phyloP scores from a whole-genome alignment of 1,140 invertebrate genomes.

The Adelges cooleyi region DNA sequence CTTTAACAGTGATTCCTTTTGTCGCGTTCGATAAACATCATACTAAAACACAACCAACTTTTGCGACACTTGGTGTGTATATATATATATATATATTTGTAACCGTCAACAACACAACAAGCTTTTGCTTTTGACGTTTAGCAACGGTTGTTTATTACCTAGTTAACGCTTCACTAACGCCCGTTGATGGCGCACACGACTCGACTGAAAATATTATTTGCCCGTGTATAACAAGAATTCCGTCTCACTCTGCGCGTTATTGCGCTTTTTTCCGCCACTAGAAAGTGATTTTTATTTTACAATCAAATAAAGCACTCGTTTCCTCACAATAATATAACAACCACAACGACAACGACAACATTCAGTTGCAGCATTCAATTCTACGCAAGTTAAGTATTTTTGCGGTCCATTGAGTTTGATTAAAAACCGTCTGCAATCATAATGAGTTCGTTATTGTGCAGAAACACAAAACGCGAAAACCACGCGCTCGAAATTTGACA shows the following conservation, averaged over 20 bases:
- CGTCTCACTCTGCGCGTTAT: not conserved
- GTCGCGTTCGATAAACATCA: no score
- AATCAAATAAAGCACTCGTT: not conserved
- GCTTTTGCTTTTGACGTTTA: slow-evolving; percentile 20
- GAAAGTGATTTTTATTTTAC: not conserved
- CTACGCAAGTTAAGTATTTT: no score
- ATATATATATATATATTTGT: no score
- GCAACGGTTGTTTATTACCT: slow-evolving; percentile 17
- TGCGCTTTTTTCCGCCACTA: not conserved
- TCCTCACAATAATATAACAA: no score
- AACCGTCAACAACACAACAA: slow-evolving; percentile 12
- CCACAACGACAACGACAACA: no score
- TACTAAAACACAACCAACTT: not conserved
- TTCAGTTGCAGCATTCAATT: no score
- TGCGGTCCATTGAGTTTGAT: no score
- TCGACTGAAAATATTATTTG: slow-evolving; percentile 1
- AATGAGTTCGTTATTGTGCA: no score
- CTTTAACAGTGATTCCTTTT: no score
- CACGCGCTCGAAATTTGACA: no score
- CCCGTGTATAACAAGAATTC: slow-evolving; percentile 9
- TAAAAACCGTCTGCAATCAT: no score
- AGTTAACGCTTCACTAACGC: slow-evolving; percentile 9
- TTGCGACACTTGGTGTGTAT: not conserved
- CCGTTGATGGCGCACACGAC: not conserved
- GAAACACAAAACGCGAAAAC: no score